Evolutionary conservation across 2,113 vertebrate species (phyloP).

Genomic region (Trematocara zebra): DNA sequence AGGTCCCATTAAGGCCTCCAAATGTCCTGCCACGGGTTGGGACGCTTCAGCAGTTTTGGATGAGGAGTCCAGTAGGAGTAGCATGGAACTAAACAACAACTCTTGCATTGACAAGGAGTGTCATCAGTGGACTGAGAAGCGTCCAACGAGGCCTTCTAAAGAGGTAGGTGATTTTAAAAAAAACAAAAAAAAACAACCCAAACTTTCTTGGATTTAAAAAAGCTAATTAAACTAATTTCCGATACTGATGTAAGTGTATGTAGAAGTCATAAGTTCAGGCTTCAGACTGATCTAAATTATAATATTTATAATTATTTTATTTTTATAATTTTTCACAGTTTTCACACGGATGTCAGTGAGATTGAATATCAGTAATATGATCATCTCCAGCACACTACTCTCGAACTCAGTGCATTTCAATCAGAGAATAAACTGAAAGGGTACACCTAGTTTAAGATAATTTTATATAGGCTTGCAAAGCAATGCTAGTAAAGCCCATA

Average conservation of each 20-base stretch:
- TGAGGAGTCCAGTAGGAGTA: conserved; percentile 41
- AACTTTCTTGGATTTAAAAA: not conserved
- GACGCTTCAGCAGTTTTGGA: conserved; percentile 50
- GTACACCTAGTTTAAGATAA: not conserved
- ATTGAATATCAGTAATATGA: not conserved
- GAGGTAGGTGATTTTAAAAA: conserved; percentile 38
- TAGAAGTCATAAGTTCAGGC: not conserved
- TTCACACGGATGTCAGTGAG: not conserved
- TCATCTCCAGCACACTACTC: not conserved
- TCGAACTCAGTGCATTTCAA: not conserved
- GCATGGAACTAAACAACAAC: conserved; percentile 63
- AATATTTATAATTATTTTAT: not conserved
- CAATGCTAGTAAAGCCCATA: not conserved
- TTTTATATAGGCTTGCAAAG: not conserved
- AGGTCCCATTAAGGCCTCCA: not conserved
- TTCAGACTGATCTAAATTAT: not conserved
- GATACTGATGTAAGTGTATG: not conserved
- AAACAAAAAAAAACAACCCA: not conserved
- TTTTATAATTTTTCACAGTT: not conserved
- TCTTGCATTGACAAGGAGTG: conserved; percentile 38
- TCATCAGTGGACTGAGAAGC: conserved; percentile 44
- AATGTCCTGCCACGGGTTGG: conserved; percentile 57
- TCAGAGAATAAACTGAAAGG: not conserved
- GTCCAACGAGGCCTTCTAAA: conserved; percentile 26
- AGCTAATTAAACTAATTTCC: not conserved